These are phyloP conservation scores for Agonopterix heracliana DNA, from an alignment of 2,888 invertebrate species.

Conservation along the genomic window DNA sequence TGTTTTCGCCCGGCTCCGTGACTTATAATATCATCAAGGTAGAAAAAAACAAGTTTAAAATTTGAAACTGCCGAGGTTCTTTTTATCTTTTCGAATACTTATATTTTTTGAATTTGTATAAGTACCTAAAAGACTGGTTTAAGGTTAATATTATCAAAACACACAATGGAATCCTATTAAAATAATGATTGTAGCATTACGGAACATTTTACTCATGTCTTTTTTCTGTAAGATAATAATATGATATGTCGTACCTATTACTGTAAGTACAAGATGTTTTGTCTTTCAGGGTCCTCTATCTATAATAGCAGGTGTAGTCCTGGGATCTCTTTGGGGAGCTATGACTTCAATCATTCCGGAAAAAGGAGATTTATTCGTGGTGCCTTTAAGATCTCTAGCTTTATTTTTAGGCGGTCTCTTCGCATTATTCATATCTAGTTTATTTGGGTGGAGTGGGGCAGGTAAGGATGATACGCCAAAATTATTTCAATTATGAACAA, in stretches of 20 bases:
- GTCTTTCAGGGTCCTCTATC: slow-evolving; percentile 78
- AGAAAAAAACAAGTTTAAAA: neutral
- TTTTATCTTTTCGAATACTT: too few species aligned
- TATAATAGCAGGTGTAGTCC: slow-evolving; percentile 81
- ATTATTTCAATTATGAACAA: neutral
- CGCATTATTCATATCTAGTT: slow-evolving; percentile 85
- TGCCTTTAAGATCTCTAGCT: slow-evolving; percentile 81
- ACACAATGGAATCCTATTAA: too few species aligned
- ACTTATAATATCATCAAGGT: slow-evolving; percentile 80
- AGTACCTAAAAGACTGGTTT: too few species aligned
- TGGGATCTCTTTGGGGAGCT: slow-evolving; percentile 84
- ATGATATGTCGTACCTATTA: too few species aligned
- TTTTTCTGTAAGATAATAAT: too few species aligned
- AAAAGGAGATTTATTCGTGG: slow-evolving; percentile 80
- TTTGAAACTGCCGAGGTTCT: neutral
- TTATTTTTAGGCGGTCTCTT: slow-evolving; percentile 84
- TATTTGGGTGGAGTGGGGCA: slow-evolving; percentile 79
- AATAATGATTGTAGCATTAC: too few species aligned
- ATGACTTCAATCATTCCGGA: slow-evolving; percentile 84
- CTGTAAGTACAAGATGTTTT: neutral
- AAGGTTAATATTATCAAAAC: too few species aligned
- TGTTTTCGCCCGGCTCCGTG: slow-evolving; percentile 81
- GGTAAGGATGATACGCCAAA: slow-evolving; percentile 29
- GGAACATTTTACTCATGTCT: too few species aligned
- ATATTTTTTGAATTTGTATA: too few species aligned